These are phyloP conservation scores for Stenchaetothrips biformis DNA, from an alignment of 2,888 invertebrate genomes.

Conservation along the genomic window DNA sequence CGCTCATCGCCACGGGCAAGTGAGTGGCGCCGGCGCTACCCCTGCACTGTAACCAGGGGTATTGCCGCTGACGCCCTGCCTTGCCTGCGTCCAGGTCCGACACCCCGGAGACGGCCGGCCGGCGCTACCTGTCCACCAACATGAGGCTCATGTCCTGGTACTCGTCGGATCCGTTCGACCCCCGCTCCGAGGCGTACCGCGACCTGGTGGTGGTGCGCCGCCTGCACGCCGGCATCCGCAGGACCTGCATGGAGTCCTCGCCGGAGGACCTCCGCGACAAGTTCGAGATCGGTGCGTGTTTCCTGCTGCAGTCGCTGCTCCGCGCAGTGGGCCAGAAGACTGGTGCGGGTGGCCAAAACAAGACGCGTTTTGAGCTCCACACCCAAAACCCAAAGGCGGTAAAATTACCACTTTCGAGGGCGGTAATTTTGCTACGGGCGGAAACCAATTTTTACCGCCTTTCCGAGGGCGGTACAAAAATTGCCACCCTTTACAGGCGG, in stretches of 20 bases:
- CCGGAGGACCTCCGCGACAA: not conserved
- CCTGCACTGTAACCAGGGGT: not conserved
- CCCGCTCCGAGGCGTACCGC: not conserved
- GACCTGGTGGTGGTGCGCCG: not conserved
- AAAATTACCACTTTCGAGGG: no score
- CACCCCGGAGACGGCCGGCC: not conserved
- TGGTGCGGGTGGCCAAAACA: not conserved
- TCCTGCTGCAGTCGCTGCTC: not conserved
- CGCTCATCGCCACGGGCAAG: not conserved
- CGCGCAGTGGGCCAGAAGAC: not conserved
- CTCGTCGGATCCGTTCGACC: conserved; percentile 7
- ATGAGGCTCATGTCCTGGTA: not conserved
- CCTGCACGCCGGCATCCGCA: not conserved
- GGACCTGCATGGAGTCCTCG: not conserved
- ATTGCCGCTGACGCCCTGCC: no score
- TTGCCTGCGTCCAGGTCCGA: not conserved
- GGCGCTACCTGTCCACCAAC: conserved; percentile 14
- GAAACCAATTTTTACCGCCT: no score
- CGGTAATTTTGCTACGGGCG: no score
- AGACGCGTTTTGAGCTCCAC: no score
- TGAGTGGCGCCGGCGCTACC: not conserved
- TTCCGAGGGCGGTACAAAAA: no score
- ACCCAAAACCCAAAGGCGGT: no score
- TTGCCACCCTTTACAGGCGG: no score
- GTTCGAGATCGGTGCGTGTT: conserved; percentile 4